phyloP scores from a whole-genome alignment of 2,888 invertebrate species.

The Eupithecia dodoneata region DNA sequence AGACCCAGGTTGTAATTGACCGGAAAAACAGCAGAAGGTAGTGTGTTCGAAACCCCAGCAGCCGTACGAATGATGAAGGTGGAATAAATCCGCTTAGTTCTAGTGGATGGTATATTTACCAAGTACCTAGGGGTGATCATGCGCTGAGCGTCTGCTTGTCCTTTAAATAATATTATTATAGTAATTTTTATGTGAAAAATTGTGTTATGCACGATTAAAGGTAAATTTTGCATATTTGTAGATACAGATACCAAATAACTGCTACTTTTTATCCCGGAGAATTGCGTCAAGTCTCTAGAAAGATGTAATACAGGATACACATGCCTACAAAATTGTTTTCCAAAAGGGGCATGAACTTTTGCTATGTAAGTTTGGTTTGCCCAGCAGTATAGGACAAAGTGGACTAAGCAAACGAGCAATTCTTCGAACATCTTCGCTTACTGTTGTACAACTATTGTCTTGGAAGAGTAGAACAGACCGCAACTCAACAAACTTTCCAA shows the following conservation, averaged over 20 bases:
- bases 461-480: slow-evolving; percentile 45
- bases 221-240: not conserved
- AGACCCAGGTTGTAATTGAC: too few relatives aligned
- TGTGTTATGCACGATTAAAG: not conserved
- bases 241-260: not conserved
- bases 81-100: too few relatives aligned
- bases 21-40: too few relatives aligned
- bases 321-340: not conserved
- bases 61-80: too few relatives aligned
- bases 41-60: too few relatives aligned
- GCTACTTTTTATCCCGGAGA: not conserved
- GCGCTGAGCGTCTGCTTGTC: too few relatives aligned
- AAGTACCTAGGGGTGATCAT: too few relatives aligned
- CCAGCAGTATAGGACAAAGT: not conserved
- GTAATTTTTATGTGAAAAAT: not conserved
- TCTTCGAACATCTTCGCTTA: slow-evolving; percentile 10
- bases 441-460: slow-evolving; percentile 32
- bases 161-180: too few relatives aligned
- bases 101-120: too few relatives aligned
- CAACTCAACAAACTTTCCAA: slow-evolving; percentile 51
- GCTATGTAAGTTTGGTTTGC: not conserved
- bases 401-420: not conserved
- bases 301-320: not conserved
- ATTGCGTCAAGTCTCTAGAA: not conserved
- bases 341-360: not conserved